A percentile compares a stretch with the other conserved stretches of the same genome.
These are phyloP conservation scores for Dinothrombium tinctorium DNA, from an alignment of 1,140 invertebrate genomes.

Conservation along the genomic window DNA sequence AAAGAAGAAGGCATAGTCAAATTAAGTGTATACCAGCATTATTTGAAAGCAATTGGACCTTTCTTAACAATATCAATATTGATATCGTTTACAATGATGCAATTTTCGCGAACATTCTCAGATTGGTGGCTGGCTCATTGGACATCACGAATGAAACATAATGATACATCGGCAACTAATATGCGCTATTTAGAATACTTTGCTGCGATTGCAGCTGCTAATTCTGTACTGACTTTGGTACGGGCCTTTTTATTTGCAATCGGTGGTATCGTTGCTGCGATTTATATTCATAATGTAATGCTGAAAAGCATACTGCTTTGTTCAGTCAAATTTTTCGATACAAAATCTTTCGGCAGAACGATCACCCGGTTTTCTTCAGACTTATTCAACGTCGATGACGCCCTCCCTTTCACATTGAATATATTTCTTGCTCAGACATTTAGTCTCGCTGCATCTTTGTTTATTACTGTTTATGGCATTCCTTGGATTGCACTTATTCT, in stretches of 20 bases:
- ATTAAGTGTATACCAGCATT: neutral
- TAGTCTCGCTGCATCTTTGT: constrained; percentile 40
- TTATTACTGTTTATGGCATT: constrained; percentile 62
- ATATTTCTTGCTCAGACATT: constrained; percentile 75
- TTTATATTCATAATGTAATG: constrained; percentile 15
- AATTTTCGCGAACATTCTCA: constrained; percentile 51
- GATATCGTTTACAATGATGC: constrained; percentile 23
- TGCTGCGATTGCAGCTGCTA: constrained; percentile 43
- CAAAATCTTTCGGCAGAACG: constrained; percentile 68
- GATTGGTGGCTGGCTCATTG: constrained; percentile 59
- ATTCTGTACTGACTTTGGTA: constrained; percentile 62
- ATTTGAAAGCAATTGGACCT: neutral
- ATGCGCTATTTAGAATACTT: constrained; percentile 54
- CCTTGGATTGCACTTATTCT: constrained; percentile 65
- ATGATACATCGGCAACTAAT: neutral
- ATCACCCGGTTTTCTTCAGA: constrained; percentile 89
- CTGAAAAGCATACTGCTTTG: constrained; percentile 22
- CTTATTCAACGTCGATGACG: constrained; percentile 26
- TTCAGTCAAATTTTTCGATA: constrained; percentile 63
- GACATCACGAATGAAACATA: constrained; percentile 19
- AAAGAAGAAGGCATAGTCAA: constrained; percentile 1
- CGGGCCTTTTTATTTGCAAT: constrained; percentile 88
- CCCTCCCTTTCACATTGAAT: constrained; percentile 55
- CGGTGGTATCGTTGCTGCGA: constrained; percentile 36
- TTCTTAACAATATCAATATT: neutral